These are phyloP conservation scores for Seriola quinqueradiata DNA, from an alignment of 2,113 vertebrate species.

Conservation along the genomic window DNA sequence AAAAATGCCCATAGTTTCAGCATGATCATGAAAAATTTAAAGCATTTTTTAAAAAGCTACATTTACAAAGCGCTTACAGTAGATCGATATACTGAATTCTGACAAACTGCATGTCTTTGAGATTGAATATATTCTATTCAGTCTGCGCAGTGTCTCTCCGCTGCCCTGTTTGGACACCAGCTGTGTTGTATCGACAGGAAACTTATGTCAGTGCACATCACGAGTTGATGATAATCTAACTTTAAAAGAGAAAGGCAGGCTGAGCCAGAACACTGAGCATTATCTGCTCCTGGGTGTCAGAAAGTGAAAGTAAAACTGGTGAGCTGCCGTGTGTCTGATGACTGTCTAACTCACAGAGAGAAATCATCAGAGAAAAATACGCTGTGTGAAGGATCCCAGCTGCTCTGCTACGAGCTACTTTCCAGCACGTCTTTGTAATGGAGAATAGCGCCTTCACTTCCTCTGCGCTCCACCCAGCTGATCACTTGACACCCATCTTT, in stretches of 20 bases:
- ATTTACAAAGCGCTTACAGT: background rate
- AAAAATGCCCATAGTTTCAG: background rate
- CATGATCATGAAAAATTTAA: background rate
- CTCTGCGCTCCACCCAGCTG: background rate
- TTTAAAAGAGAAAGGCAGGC: background rate
- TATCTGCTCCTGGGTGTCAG: background rate
- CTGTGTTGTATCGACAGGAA: background rate
- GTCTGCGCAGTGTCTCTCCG: background rate
- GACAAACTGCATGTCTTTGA: background rate
- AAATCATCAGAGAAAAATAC: background rate
- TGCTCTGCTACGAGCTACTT: background rate
- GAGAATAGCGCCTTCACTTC: background rate
- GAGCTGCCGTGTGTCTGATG: too few species aligned
- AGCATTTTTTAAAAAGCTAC: background rate
- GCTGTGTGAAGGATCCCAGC: too few species aligned
- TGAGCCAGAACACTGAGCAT: background rate
- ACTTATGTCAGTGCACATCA: background rate
- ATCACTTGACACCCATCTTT: constrained; percentile 2
- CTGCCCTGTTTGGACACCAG: background rate
- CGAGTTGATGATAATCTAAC: too few species aligned
- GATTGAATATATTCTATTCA: background rate
- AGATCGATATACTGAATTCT: too few species aligned
- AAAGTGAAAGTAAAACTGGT: background rate
- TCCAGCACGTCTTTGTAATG: background rate
- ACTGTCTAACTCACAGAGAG: too few species aligned